Evolutionary conservation across 2,888 invertebrate species (phyloP), one percentile per base, ranked within the genome.

Genomic region (Selenia dentaria): DNA sequence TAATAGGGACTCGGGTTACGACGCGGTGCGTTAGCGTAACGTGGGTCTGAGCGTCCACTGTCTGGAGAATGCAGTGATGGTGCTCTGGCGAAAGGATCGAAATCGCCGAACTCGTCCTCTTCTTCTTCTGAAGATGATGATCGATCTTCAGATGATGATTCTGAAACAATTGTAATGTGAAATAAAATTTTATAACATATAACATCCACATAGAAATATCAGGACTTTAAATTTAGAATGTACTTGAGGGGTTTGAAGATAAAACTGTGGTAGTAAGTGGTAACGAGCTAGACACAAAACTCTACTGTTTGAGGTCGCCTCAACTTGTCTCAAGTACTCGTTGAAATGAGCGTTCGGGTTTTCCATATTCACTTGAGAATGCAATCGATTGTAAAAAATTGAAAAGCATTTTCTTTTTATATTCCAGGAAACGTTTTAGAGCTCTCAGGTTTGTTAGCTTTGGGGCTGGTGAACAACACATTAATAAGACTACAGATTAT

Each of bases 1-100:
- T 96, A 96, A 72, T 96, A 96, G 0, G 96, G 96, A 43, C 96
- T 96, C 6, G 95, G 95, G 71, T 96, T 95, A 22, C 95, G 92
- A 56, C 92, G 75, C 51, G 92, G 88, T 6, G 92, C 74, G 93
- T 92, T 79, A 56, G 88, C 82, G 92, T 93, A 79, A 59, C 89
- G 74, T 2, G 89, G 90, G 55, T 90, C 90, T 49, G 92, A 81
- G 60, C 92, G 92, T 43, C 94, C 94, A 64, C 94, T 94, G 64
- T 94, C 94, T 6, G 94, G 94, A 1, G 94, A 94, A 76, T 94
- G 94, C 55, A 94, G 77, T 53, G 93, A 93, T 51, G 92, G 91
- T 36, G 92, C 91, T 54, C 84, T 87, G 13, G 86, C 87, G 57
- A 87, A 89, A 22, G 83, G 86, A 68, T 85, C 88, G 46, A 90